Percentiles rank a stretch among this genome's conserved stretches.
Conservation (phyloP, 2,113 vertebrate species). For the Amblyornis subalaris region DNA sequence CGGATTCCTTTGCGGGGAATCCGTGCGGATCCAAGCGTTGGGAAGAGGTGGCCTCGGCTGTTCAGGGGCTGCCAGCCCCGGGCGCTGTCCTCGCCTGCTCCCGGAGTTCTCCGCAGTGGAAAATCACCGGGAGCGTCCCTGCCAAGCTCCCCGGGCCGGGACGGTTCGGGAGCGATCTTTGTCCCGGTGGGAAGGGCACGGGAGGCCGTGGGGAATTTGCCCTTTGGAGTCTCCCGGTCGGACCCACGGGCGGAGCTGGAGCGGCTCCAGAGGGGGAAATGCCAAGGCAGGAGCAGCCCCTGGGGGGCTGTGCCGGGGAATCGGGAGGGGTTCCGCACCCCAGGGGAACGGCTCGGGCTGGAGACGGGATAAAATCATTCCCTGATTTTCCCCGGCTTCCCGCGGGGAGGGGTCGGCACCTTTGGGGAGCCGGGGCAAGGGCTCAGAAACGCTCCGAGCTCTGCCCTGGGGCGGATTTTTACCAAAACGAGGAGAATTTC, state of each 20-base stretch:
- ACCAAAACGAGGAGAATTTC: rapidly evolving
- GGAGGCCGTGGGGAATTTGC: not conserved
- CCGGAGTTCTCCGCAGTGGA: not conserved
- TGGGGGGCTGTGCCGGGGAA: rapidly evolving
- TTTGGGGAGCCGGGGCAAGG: too few species aligned
- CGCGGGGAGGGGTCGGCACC: not conserved
- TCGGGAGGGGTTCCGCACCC: too few species aligned
- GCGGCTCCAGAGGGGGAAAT: rapidly evolving
- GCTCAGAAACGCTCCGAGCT: not conserved
- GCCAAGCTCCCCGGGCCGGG: not conserved
- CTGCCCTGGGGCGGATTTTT: rapidly evolving
- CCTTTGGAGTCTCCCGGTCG: not conserved
- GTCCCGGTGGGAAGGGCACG: not conserved
- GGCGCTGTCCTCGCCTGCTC: not conserved
- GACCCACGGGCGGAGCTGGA: not conserved
- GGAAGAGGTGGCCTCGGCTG: not conserved
- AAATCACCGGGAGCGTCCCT: not conserved
- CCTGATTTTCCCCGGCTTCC: not conserved
- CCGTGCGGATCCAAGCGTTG: not conserved
- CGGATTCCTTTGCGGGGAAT: not conserved
- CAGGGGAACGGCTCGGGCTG: not conserved
- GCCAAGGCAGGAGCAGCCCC: rapidly evolving
- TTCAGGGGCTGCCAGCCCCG: not conserved
- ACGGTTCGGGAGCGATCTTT: not conserved
- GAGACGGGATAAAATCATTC: not conserved